These are phyloP conservation scores for Haliclona indistincta DNA, from an alignment of 37 sponge, comb jelly and placozoan species.

Conservation along the genomic window DNA sequence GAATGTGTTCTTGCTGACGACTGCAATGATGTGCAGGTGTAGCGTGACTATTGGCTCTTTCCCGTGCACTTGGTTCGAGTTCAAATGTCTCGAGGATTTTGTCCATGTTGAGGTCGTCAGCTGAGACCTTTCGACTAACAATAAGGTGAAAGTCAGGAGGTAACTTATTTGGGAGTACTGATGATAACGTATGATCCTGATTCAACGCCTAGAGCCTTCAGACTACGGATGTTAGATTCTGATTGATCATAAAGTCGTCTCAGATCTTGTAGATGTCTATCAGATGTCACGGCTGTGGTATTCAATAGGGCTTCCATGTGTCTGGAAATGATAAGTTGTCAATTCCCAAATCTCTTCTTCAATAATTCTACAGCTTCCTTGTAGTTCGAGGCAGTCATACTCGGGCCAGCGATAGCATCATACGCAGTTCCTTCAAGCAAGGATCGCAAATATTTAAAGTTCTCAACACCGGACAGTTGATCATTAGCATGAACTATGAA, in stretches of 20 bases:
- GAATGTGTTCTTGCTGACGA: not conserved
- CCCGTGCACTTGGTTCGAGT: constrained; percentile 24
- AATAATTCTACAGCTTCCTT: constrained; percentile 21
- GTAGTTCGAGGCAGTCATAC: constrained; percentile 27
- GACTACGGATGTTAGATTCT: constrained; percentile 33
- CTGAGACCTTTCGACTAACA: constrained; percentile 17
- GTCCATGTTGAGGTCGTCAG: constrained; percentile 5
- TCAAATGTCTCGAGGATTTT: too few species aligned
- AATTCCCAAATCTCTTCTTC: constrained; percentile 38
- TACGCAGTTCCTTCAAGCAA: too few species aligned
- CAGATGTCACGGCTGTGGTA: constrained; percentile 14
- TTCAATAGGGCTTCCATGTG: constrained; percentile 41
- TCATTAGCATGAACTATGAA: too few species aligned
- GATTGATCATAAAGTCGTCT: constrained; percentile 20
- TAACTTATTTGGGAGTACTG: constrained; percentile 18
- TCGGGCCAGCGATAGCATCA: constrained; percentile 11
- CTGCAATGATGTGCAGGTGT: constrained; percentile 3
- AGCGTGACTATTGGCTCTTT: not conserved
- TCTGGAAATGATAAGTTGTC: constrained; percentile 18
- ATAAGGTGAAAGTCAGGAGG: constrained; percentile 27
- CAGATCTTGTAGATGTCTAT: not conserved
- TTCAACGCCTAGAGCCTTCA: constrained; percentile 28
- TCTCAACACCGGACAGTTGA: too few species aligned
- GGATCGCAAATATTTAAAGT: too few species aligned
- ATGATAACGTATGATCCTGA: constrained; percentile 34